Base-by-base conservation (phyloP, 2,888 invertebrate genomes). In the Apodemia hepburni region DNA sequence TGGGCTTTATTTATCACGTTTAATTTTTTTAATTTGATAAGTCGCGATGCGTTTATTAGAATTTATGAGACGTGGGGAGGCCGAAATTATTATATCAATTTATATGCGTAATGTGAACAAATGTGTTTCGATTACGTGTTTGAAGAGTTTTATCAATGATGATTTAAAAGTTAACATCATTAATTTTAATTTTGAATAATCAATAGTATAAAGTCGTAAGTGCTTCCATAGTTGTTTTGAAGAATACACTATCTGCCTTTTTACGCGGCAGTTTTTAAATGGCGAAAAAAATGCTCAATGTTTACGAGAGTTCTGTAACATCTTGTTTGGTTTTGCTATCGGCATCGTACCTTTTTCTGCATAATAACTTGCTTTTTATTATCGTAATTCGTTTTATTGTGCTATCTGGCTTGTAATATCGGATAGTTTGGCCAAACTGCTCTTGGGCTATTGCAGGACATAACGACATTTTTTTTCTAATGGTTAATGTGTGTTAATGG, bases 11-110 rank as follows among this genome's bases (percentile, higher is more conserved):
- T 89, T 87, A 89, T 89, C 89, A 85, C 86, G 85, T 87, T 89
- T 89, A 91, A 90, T 91, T 88, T 89, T 88, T 87, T 82, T 90
- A 89, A 91, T 91, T 90, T 82, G 87, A 91, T 91, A 84, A 89
- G 80, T 78, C 75, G 73, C 73, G 72, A 71, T 70, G 75, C 68
- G 76, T 79, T 79, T 81, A 90, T 89, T 88, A 81, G 75, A 82
- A 90, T 89, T 89, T 88, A 91, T 87, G 84, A 80, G 69, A 73
- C 69, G 67, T 71, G 68, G 42, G 68, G 68, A 69, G 69, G 70
- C 71, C 69, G 70, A 79, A 67, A 73, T 72, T 73, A 74, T 75
- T 75, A 80, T 85, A 85, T 85, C 85, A 86, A 90, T 90, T 88
- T 80, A 80, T 75, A 80, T 75, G 82, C 80, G 82, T 87, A 77